Evolutionary conservation across 2,888 invertebrate species (phyloP).

Genomic region (Holacanthella duospinosa): DNA sequence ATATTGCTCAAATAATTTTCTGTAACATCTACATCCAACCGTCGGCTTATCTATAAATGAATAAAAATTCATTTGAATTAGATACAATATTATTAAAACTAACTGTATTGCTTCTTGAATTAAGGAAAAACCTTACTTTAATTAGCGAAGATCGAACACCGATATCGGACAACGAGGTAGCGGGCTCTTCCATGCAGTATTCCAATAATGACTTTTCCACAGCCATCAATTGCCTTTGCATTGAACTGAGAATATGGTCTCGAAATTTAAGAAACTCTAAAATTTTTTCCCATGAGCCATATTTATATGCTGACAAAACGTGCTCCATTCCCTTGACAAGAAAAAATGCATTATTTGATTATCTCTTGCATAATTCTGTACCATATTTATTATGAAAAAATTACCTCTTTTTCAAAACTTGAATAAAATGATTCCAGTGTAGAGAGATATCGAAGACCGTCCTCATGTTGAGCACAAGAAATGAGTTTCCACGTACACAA

Average conservation of each 20-base stretch:
- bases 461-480: slow-evolving; percentile 58
- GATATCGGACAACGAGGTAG: neutral
- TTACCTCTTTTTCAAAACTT: slow-evolving; percentile 76
- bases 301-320: slow-evolving; percentile 83
- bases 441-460: slow-evolving; percentile 60
- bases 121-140: neutral
- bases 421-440: slow-evolving; percentile 74
- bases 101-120: neutral
- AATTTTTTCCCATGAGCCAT: slow-evolving; percentile 84
- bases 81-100: neutral
- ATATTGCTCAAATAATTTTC: slow-evolving; percentile 9
- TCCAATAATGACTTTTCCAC: slow-evolving; percentile 61
- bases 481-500: slow-evolving; percentile 54
- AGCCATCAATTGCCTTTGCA: slow-evolving; percentile 58
- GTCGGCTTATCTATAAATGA: slow-evolving; percentile 10
- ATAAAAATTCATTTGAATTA: neutral
- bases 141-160: neutral
- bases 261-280: slow-evolving; percentile 79
- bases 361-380: neutral
- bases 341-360: slow-evolving; percentile 2
- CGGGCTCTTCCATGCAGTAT: slow-evolving; percentile 30
- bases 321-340: slow-evolving; percentile 69
- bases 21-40: neutral
- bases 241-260: slow-evolving; percentile 66
- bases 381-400: neutral